Conservation (phyloP, 1,140 invertebrate genomes). For the Polypedilum vanderplanki region DNA sequence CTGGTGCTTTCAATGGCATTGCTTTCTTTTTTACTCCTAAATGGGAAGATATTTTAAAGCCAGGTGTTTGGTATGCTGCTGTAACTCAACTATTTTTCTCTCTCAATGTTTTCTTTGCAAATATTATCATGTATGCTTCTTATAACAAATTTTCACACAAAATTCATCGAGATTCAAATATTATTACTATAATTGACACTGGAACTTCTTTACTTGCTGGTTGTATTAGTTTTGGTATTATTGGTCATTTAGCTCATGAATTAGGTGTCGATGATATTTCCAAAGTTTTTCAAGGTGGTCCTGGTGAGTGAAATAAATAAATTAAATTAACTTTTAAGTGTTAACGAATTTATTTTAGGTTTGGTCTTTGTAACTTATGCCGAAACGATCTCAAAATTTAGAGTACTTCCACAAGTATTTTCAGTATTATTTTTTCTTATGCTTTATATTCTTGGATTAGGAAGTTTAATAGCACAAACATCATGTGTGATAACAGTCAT, state of each 20-base stretch:
- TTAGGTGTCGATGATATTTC: conserved; percentile 46
- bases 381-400: conserved; percentile 78
- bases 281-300: neutral
- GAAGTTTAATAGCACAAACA: conserved; percentile 63
- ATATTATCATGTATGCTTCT: conserved; percentile 72
- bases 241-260: conserved; percentile 66
- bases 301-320: neutral
- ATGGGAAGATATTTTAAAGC: conserved; percentile 59
- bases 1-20: conserved; percentile 68
- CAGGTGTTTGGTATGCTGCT: conserved; percentile 75
- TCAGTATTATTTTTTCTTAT: conserved; percentile 83
- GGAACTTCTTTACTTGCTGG: conserved; percentile 80
- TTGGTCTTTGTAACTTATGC: conserved; percentile 78
- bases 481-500: conserved; percentile 60
- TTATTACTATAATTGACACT: conserved; percentile 68
- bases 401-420: conserved; percentile 70
- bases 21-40: conserved; percentile 66
- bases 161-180: conserved; percentile 65
- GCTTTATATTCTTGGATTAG: conserved; percentile 71
- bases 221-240: conserved; percentile 77
- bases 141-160: conserved; percentile 76
- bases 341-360: conserved; percentile 47
- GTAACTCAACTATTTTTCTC: conserved; percentile 83
- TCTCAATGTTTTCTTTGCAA: conserved; percentile 72
- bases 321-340: too few relatives aligned